Conservation (phyloP, 2,888 invertebrate genomes). For the Galerucella calmariensis region DNA sequence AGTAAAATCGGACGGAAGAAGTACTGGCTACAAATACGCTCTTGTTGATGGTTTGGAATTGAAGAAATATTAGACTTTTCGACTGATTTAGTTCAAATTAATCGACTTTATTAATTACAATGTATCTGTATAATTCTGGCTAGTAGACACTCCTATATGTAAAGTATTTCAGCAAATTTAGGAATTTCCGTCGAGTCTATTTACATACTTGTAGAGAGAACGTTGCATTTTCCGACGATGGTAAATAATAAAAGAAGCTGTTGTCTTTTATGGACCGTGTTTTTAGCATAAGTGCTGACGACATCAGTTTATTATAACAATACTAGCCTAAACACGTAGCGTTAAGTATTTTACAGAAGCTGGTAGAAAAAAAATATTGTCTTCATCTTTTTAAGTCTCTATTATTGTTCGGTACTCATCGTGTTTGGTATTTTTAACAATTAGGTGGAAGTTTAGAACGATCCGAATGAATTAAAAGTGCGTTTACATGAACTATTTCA, state of each 20-base stretch:
- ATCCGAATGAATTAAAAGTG: too few species aligned
- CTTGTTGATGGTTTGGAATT: too few species aligned
- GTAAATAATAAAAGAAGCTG: conserved; percentile 24
- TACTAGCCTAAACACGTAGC: not conserved
- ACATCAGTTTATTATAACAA: conserved; percentile 13
- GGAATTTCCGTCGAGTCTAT: conserved; percentile 7
- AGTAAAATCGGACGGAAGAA: too few species aligned
- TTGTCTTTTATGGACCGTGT: conserved; percentile 20
- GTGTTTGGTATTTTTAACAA: not conserved
- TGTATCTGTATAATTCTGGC: not conserved
- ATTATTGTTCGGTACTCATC: too few species aligned
- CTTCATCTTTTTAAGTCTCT: not conserved
- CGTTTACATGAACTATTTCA: too few species aligned
- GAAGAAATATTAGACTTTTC: too few species aligned
- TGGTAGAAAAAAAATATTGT: not conserved
- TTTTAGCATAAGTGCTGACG: conserved; percentile 20
- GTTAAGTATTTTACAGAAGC: not conserved
- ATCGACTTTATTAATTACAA: too few species aligned
- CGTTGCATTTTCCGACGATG: conserved; percentile 17
- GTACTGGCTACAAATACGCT: too few species aligned
- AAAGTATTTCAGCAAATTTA: conserved; percentile 4
- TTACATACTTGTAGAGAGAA: conserved; percentile 16
- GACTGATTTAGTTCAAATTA: too few species aligned
- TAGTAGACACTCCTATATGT: conserved; percentile 6
- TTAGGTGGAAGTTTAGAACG: too few species aligned